phyloP scores from a whole-genome alignment of 2,888 invertebrate species.

The Eurytoma californica region DNA sequence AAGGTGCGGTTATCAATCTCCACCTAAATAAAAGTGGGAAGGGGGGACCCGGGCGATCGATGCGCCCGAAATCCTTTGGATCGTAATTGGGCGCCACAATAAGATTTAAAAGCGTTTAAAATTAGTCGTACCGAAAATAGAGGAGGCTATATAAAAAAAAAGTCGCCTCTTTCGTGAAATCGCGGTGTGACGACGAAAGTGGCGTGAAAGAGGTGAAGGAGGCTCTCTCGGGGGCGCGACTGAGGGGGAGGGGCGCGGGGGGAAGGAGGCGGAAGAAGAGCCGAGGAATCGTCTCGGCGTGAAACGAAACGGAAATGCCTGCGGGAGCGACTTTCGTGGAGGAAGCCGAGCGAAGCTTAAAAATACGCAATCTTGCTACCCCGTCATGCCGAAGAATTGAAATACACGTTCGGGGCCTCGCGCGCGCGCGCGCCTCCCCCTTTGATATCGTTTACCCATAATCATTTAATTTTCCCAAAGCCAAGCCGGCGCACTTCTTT shows the following conservation, averaged over 20 bases:
- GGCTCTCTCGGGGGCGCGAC: neutral
- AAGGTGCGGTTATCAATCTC: neutral
- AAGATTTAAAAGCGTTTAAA: conserved; percentile 45
- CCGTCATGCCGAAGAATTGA: conserved; percentile 75
- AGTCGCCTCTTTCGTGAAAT: too few species aligned
- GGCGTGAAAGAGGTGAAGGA: conserved; percentile 49
- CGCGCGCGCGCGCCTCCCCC: conserved; percentile 59
- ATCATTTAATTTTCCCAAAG: conserved; percentile 74
- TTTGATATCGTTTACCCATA: conserved; percentile 76
- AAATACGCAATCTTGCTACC: conserved; percentile 75
- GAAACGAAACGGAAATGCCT: conserved; percentile 73
- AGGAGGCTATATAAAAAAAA: neutral
- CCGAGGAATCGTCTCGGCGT: conserved; percentile 61
- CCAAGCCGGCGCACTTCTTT: conserved; percentile 57
- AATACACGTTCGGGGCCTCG: conserved; percentile 68
- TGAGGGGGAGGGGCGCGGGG: neutral
- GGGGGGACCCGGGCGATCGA: neutral
- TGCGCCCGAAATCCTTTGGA: neutral
- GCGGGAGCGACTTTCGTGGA: conserved; percentile 57
- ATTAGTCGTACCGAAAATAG: conserved; percentile 25
- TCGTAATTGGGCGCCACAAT: conserved; percentile 28
- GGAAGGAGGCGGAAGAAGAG: conserved; percentile 33
- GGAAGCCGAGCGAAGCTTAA: conserved; percentile 70
- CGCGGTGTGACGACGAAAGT: conserved; percentile 34
- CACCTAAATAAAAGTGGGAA: neutral